Conservation (phyloP, 64 coral and sea anemone species). For the Porites australiensis region DNA sequence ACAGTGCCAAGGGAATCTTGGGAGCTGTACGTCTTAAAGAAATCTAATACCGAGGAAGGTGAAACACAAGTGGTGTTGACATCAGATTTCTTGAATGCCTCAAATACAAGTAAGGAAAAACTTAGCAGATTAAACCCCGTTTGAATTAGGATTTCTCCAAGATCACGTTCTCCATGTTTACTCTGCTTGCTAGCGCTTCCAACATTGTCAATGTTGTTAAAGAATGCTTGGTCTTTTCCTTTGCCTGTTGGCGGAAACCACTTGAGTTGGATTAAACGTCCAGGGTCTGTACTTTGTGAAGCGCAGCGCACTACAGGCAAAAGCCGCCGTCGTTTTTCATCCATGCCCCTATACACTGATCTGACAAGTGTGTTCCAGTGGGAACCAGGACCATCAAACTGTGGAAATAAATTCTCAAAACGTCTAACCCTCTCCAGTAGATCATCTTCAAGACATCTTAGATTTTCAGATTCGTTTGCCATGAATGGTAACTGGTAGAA, state of each 20-base stretch:
- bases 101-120: conserved; percentile 5
- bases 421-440: neutral
- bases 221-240: conserved; percentile 64
- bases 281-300: neutral
- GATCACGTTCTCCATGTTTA: neutral
- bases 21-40: conserved; percentile 8
- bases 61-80: conserved; percentile 5
- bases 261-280: neutral
- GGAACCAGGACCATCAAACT: neutral
- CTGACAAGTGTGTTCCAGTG: conserved; percentile 5
- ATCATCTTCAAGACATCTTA: neutral
- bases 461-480: neutral
- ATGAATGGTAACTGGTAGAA: neutral
- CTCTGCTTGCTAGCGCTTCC: neutral
- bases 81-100: neutral
- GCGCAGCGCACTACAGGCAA: conserved; percentile 59
- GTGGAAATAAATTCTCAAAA: conserved; percentile 38
- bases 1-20: neutral
- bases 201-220: conserved; percentile 34
- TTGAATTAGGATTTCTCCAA: neutral
- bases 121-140: neutral
- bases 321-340: conserved; percentile 38
- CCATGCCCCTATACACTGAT: conserved; percentile 38
- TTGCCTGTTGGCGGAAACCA: conserved; percentile 76
- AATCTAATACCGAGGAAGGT: conserved; percentile 8